Percentiles rank a stretch among this genome's conserved stretches.
phyloP scores from a whole-genome alignment of 2,888 invertebrate species.

The Xestia xanthographa region DNA sequence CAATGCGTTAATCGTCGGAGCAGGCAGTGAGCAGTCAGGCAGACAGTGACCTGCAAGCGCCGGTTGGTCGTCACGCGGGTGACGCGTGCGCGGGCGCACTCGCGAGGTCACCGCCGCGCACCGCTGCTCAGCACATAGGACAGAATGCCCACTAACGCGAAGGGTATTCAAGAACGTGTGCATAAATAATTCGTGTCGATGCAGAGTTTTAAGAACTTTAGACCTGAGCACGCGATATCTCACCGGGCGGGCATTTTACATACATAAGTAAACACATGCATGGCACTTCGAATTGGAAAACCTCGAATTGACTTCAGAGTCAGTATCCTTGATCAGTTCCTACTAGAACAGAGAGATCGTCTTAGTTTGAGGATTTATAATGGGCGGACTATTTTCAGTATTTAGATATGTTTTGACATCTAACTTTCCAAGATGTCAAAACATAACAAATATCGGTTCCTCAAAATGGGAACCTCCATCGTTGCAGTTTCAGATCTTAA shows the following conservation, averaged over 20 bases:
- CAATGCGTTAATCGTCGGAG: slow-evolving; percentile 73
- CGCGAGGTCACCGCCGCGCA: slow-evolving; percentile 64
- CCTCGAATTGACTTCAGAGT: slow-evolving; percentile 1
- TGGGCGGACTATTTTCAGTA: not conserved
- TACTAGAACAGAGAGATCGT: not conserved
- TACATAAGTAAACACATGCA: not conserved
- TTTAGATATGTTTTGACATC: not conserved
- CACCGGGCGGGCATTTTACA: slow-evolving; percentile 1
- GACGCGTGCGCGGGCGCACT: slow-evolving; percentile 68
- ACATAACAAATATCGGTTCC: not conserved
- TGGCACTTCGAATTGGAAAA: not conserved
- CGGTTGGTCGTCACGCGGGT: slow-evolving; percentile 65
- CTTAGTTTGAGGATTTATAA: too few species aligned
- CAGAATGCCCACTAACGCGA: slow-evolving; percentile 45
- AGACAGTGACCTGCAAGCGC: slow-evolving; percentile 72
- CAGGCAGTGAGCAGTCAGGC: slow-evolving; percentile 51
- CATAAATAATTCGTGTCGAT: slow-evolving; percentile 27
- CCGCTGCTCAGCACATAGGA: slow-evolving; percentile 6
- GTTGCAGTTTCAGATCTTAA: not conserved
- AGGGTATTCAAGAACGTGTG: slow-evolving; percentile 25
- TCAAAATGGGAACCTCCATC: not conserved
- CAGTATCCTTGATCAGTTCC: not conserved
- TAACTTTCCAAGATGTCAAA: not conserved
- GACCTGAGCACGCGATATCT: slow-evolving; percentile 16
- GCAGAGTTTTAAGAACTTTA: slow-evolving; percentile 20